These are phyloP conservation scores for Hymenochirus boettgeri DNA, from an alignment of 2,113 vertebrate genomes.

Conservation along the genomic window DNA sequence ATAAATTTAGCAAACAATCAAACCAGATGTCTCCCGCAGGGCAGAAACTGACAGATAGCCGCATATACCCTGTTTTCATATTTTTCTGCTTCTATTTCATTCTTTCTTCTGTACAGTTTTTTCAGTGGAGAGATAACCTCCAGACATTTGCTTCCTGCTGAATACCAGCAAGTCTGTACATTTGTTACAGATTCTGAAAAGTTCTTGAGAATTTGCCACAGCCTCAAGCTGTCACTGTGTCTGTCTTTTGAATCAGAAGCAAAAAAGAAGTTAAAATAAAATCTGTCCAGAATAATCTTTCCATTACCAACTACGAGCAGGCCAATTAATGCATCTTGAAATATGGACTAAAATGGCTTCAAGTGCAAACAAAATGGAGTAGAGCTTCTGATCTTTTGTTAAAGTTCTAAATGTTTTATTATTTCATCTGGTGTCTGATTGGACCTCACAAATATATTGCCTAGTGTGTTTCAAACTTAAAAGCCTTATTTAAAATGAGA, in stretches of 20 bases:
- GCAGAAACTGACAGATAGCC: slow-evolving; percentile 40
- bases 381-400: too few relatives aligned
- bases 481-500: too few relatives aligned
- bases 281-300: background rate
- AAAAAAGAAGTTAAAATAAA: background rate
- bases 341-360: background rate
- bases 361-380: too few relatives aligned
- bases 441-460: too few relatives aligned
- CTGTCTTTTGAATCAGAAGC: slow-evolving; percentile 23
- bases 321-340: background rate
- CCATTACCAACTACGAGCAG: background rate
- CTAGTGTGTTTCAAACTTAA: too few relatives aligned
- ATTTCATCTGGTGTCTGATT: too few relatives aligned
- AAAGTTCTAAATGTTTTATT: too few relatives aligned
- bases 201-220: slow-evolving; percentile 42
- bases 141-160: slow-evolving; percentile 39
- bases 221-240: slow-evolving; percentile 38
- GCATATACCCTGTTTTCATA: slow-evolving; percentile 23
- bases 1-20: slow-evolving; percentile 44
- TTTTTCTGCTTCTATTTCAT: slow-evolving; percentile 23
- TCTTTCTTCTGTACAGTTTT: slow-evolving; percentile 31
- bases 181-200: slow-evolving; percentile 37
- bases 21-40: slow-evolving; percentile 42
- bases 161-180: slow-evolving; percentile 41
- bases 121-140: slow-evolving; percentile 39